These are phyloP conservation scores for Piliocolobus tephrosceles DNA, from an alignment of 2,113 vertebrate genomes.

Conservation along the genomic window DNA sequence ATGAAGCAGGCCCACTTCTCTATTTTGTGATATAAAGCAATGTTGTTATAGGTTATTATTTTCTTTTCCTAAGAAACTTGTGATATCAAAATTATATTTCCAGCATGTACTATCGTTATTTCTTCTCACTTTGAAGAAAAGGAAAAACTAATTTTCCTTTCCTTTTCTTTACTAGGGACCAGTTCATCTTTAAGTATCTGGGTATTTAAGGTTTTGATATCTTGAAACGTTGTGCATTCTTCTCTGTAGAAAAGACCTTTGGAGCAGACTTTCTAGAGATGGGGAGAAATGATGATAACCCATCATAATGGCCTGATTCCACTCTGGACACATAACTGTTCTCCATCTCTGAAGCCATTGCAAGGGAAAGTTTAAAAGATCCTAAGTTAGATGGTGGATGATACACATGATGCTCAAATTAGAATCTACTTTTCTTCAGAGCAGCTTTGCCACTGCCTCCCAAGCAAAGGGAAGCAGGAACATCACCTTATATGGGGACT, in stretches of 20 bases:
- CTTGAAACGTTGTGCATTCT: not conserved
- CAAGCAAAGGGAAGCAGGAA: not conserved
- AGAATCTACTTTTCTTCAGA: not conserved
- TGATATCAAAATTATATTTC: not conserved
- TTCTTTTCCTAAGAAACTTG: not conserved
- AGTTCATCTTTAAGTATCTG: not conserved
- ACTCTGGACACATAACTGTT: not conserved
- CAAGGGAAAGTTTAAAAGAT: conserved; percentile 39
- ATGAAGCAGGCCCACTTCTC: too few species aligned
- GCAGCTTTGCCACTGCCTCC: not conserved
- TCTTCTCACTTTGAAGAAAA: not conserved
- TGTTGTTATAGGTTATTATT: rapidly evolving
- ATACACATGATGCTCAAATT: not conserved
- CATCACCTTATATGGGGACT: not conserved
- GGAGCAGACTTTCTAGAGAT: not conserved
- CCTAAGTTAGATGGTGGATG: not conserved
- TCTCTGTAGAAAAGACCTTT: conserved; percentile 14
- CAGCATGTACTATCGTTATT: not conserved
- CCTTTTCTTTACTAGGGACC: not conserved
- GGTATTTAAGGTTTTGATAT: not conserved
- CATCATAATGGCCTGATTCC: not conserved
- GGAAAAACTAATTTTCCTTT: not conserved
- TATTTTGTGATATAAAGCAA: not conserved
- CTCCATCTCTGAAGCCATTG: conserved; percentile 22
- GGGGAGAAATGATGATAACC: not conserved